A percentile compares a stretch with the other conserved stretches of the same genome.
phyloP scores from a whole-genome alignment of 2,797 vertebrate species.

The Crenichthys baileyi region DNA sequence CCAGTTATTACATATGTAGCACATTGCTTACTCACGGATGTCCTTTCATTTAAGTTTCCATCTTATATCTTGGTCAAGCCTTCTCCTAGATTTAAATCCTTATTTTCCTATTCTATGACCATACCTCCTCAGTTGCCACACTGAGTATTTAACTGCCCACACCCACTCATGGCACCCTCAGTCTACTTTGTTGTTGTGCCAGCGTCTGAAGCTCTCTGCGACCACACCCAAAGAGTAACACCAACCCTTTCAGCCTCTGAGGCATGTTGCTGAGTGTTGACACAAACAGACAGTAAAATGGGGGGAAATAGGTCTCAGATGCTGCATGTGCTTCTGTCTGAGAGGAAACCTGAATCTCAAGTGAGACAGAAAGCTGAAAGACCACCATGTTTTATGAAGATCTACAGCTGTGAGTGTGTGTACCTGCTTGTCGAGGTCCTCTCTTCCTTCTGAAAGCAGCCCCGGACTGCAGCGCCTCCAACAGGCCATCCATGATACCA shows the following conservation, averaged over 20 bases:
- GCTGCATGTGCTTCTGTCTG: constrained; percentile 4
- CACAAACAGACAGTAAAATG: constrained; percentile 24
- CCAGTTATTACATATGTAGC: not conserved
- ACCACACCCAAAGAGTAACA: constrained; percentile 34
- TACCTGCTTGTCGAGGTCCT: constrained; percentile 85
- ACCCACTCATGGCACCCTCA: constrained; percentile 26
- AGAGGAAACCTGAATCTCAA: constrained; percentile 29
- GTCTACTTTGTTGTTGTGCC: constrained; percentile 41
- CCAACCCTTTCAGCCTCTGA: constrained; percentile 32
- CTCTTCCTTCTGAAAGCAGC: constrained; percentile 86
- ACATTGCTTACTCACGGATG: constrained; percentile 2
- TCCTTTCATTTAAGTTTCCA: constrained; percentile 17
- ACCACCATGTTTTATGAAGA: constrained; percentile 29
- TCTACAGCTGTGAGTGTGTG: constrained; percentile 17
- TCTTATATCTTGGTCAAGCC: constrained; percentile 17
- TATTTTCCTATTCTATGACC: constrained; percentile 32
- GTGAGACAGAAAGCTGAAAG: constrained; percentile 19
- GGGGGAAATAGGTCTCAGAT: not conserved
- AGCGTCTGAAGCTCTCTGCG: constrained; percentile 31
- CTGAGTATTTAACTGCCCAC: constrained; percentile 35
- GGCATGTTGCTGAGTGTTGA: constrained; percentile 35
- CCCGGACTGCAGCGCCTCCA: constrained; percentile 85
- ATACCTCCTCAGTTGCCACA: constrained; percentile 48
- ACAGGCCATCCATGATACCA: constrained; percentile 85
- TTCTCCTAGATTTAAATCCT: constrained; percentile 19